Base-by-base conservation (phyloP, 2,113 vertebrate genomes). In the Mustela nigripes region DNA sequence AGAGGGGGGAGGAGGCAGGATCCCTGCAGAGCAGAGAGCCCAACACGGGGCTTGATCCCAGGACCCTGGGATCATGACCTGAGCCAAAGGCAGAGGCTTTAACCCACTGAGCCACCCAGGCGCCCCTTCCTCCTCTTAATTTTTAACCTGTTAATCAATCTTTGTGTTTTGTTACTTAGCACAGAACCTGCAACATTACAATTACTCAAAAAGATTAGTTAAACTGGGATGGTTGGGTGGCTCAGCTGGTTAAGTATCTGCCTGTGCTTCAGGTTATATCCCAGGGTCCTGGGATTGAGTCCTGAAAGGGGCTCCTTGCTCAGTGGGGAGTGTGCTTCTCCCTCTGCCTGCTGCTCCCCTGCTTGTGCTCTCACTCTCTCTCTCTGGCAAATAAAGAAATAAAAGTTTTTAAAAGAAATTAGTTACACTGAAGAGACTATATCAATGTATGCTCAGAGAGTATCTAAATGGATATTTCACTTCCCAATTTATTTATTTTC, bases 401-500 rank as follows among this genome's bases (percentile, higher is more conserved):
- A 63, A 58, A 58, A 19, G 21, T 63, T 5, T 12, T 26, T 65
- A 67, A 67, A 33, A 16, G 12, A 67, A 67, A 67, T 33, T 31
- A 15, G 28, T 65, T 33, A 82, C 33, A 79, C n/a, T 95, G 31
- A 93, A 48, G 14, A 92, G 7, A 65, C 39, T 95, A 82, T 62
- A 82, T 53, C 19, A 74, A 87, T 71, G 18, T 50, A n/a, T 48
- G 11, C 16, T 56, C 24, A 73, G 16, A 95, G 39, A 87, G 15
- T 7, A 36, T 79, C 21, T 56, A 91, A 73, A 56, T 88, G 18
- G 45, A 79, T 63, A 90, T 76, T 89, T 58, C 1, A 94, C 10
- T 53, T 94, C 11, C 10, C 18, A 60, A 95, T 67, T 42, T 85
- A 56, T 94, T 88, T 74, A 71, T 88, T 96, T 96, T 87, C 28